Base-by-base conservation (phyloP, 2,888 invertebrate genomes). In the Orchesella flavescens region DNA sequence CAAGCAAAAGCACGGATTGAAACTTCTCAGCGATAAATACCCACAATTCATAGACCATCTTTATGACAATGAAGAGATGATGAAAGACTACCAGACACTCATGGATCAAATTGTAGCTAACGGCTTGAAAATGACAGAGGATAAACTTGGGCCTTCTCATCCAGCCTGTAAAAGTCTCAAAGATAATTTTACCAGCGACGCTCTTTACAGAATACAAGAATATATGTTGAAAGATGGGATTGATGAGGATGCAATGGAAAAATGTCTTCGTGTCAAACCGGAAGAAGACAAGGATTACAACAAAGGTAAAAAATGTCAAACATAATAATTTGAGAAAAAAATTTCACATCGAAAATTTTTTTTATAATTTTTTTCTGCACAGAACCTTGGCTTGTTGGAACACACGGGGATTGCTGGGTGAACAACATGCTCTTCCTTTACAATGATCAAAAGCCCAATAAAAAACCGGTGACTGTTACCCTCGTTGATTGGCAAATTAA, bases 381-480 rank as follows among this genome's bases (percentile, higher is more conserved):
- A 85, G 85, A 59, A 1, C 83, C 82, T 0, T 87, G 87, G 86
- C n/a, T 17, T 0, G 76, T 85, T 4, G 65, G 69, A 1, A 21
- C 55, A 19, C 86, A 86, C 34, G 86, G 85, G 0, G 87, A 87
- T 59, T 79, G 77, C 44, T 86, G 86, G 85, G n/a, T 71, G 4
- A 86, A 86, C 65, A 87, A 87, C 44, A 55, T 86, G 74, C 63
- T 87, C 21, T 87, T 86, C 80, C 69, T 72, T 24, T 86, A 87
- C 44, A 79, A 73, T 4, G 63, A 34, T 7, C 3, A 34, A 34
- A 7, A 34, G 34, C 34, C 34, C 34, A n/a, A n/a, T n/a, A n/a
- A n/a, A 1, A 77, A 73, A 44, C 84, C 86, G 1, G 53, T 76
- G 0, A 79, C 83, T 55, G 75, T 77, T 17, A 65, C 71, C 15